These are phyloP conservation scores for Polypedilum pembai DNA, from an alignment of 1,140 invertebrate genomes.

Conservation along the genomic window DNA sequence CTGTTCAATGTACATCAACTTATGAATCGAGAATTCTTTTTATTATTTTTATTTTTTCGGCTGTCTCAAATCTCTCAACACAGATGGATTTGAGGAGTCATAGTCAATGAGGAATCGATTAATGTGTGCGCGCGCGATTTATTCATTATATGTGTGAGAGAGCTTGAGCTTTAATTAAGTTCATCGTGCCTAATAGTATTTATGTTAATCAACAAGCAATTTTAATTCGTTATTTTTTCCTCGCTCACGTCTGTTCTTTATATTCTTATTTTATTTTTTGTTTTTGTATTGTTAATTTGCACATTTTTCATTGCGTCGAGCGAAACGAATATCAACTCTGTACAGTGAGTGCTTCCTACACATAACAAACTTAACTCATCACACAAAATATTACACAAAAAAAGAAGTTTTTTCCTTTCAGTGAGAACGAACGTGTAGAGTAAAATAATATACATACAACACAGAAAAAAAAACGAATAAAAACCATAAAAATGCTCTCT, in stretches of 20 bases:
- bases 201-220: conserved; percentile 26
- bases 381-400: no score
- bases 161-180: conserved; percentile 26
- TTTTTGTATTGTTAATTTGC: conserved; percentile 23
- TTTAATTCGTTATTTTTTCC: conserved; percentile 16
- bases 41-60: no score
- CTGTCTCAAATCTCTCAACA: no score
- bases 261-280: background rate
- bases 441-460: background rate
- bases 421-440: background rate
- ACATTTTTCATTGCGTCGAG: conserved; percentile 14
- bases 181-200: conserved; percentile 28
- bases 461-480: background rate
- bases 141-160: no score
- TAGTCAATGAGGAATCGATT: no score
- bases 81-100: no score
- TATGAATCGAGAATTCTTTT: no score
- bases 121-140: no score
- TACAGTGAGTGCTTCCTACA: conserved; percentile 24
- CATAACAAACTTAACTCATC: background rate
- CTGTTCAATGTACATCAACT: no score
- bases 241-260: background rate
- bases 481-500: conserved; percentile 27
- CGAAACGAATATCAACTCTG: background rate
- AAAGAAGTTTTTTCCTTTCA: background rate